A percentile compares a stretch with the other conserved stretches of the same genome.
These are phyloP conservation scores for Alosa sapidissima DNA, from an alignment of 2,797 vertebrate genomes.

Conservation along the genomic window DNA sequence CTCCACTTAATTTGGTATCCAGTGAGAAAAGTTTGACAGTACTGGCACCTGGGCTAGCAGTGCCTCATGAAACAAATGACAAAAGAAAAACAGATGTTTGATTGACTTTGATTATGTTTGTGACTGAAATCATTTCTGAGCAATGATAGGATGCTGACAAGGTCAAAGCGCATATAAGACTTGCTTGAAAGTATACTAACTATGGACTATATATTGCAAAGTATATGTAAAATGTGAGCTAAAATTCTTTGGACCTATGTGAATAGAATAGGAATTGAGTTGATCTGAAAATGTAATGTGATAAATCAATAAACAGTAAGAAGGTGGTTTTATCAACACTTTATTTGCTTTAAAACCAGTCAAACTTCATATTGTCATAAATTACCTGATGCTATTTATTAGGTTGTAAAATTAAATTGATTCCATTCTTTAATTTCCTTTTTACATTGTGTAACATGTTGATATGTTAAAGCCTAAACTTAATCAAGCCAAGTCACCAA, in stretches of 20 bases:
- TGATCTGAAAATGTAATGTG: not conserved
- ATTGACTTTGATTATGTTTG: slow-evolving; percentile 61
- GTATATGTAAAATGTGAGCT: not conserved
- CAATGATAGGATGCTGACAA: slow-evolving; percentile 38
- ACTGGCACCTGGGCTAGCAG: slow-evolving; percentile 55
- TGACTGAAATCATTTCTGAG: slow-evolving; percentile 45
- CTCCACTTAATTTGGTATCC: slow-evolving; percentile 52
- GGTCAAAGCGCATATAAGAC: not conserved
- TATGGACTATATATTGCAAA: not conserved
- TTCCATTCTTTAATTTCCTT: not conserved
- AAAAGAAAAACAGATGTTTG: slow-evolving; percentile 59
- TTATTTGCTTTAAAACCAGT: not conserved
- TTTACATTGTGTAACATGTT: not conserved
- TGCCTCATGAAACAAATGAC: slow-evolving; percentile 59
- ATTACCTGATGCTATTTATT: not conserved
- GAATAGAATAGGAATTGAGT: too few relatives aligned
- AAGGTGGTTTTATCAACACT: not conserved
- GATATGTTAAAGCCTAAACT: not conserved
- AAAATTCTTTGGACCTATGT: too few relatives aligned
- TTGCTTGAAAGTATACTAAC: not conserved
- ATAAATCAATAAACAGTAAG: not conserved
- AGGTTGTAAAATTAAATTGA: not conserved
- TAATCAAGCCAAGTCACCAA: not conserved
- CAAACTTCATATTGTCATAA: not conserved
- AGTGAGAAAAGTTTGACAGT: slow-evolving; percentile 47